Percentiles rank a stretch among this genome's conserved stretches.
Conservation (phyloP, 2,888 invertebrate genomes). For the Germaria angustata region DNA sequence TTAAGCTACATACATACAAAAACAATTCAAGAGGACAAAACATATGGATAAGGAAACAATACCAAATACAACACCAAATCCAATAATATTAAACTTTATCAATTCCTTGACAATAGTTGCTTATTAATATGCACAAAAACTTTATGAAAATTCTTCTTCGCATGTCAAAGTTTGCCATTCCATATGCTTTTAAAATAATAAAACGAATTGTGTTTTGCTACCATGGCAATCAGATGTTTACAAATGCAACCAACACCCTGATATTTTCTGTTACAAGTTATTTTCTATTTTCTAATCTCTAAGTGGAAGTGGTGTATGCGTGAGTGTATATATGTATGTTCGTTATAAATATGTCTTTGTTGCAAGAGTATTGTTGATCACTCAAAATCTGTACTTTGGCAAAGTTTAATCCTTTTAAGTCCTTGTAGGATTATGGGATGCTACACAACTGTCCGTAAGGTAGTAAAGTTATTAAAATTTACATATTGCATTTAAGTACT, state of each 20-base stretch:
- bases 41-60: too few relatives aligned
- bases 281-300: too few relatives aligned
- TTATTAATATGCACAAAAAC: conserved; percentile 38
- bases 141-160: neutral
- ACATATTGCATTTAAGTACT: neutral
- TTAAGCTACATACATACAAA: neutral
- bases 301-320: neutral
- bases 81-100: conserved; percentile 16
- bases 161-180: conserved; percentile 23
- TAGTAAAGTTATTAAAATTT: conserved; percentile 28
- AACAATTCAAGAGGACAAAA: too few relatives aligned
- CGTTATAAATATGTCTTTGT: too few relatives aligned
- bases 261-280: too few relatives aligned
- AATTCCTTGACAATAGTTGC: conserved; percentile 27
- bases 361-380: conserved; percentile 1
- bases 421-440: conserved; percentile 20
- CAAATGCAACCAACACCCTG: neutral
- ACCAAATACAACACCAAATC: too few relatives aligned
- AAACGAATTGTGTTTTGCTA: conserved; percentile 23
- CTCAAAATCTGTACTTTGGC: conserved; percentile 1
- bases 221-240: neutral
- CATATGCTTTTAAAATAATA: conserved; percentile 33
- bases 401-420: conserved; percentile 30
- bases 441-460: conserved; percentile 29
- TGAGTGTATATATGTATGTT: neutral